Base-by-base conservation (phyloP, 1,140 invertebrate species). In the Diorhabda carinulata region DNA sequence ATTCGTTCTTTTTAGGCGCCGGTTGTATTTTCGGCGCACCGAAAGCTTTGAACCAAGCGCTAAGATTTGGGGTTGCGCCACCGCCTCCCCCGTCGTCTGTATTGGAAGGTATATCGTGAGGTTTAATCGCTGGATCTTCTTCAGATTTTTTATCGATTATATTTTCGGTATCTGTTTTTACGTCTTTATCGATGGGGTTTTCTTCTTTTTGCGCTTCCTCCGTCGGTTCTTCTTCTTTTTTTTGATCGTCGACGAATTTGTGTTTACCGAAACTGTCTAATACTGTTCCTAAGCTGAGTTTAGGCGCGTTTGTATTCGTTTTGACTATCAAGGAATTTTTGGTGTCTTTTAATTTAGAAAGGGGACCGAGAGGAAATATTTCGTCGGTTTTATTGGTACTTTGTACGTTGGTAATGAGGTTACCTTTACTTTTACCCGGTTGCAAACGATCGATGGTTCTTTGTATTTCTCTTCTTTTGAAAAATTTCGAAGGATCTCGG, bases 11-110 rank as follows among this genome's bases (percentile, higher is more conserved):
- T 79, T 87, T 77, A 57, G 68, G 68, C 2, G 70, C 66, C 4
- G 75, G 69, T 56, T 73, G 77, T 40, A 81, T 73, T 75, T 89
- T 94, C 4, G 92, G 92, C 0, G 89, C 90, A 57, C 93, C 93
- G 80, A 95, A 95, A 1, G 92, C 92, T 82, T 94, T 94, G 64
- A 95, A 92, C 93, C 93, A 95, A 8, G 92, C 93, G 79, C 91
- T 94, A 57, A 94, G 83, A 82, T 95, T 94, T 0, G 93, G 92
- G 62, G 92, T 93, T 10, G 91, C 88, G 64, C 76, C 75, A 59
- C 74, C 73, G 42, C 76, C 44, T 73, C 70, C 65, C 72, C 72
- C 57, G 75, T 69, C 7, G 66, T 52, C 47, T 52, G 47, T 4
- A 52, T 8, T 41, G 41, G 66, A 43, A 3, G 57, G 44, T 42